Evolutionary conservation across 1,140 invertebrate genomes (phyloP), one percentile per base, ranked within the genome.

Genomic region (Wasmannia auropunctata): DNA sequence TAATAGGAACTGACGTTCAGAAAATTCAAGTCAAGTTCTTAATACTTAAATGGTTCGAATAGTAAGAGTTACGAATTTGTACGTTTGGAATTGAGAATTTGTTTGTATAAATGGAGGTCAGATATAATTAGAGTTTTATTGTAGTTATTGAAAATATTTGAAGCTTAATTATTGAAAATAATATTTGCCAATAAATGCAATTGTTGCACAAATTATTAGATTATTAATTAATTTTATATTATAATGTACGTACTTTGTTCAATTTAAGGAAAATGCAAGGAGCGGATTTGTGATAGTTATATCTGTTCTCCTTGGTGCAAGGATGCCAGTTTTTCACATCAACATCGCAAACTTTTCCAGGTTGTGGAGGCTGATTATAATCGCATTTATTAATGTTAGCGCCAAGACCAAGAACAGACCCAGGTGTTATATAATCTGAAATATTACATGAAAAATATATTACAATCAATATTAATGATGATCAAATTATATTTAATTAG

Each of bases 181-280:
- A 76, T 60, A 28, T 40, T 10, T 49, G 3, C 14, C n/a, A 46
- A 69, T 22, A 65, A 46, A 46, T 31, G 28, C 69, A n/a, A 2
- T n/a, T 49, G 5, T 14, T 25, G 72, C 51, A 72, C 25, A 25
- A 37, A 11, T 56, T 22, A 75, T 11, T 10, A 14, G 22, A 67
- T 70, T n/a, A n/a, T n/a, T n/a, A n/a, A n/a, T n/a, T 84, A 56
- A 69, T 34, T 62, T 7, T 34, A n/a, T 4, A 19, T 86, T 67
- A 46, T 22, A 16, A 56, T 74, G 19, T 10, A 86, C 74, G 90
- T 91, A 97, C 97, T 96, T 97, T 98, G 91, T 98, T 98, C 58
- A 98, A 95, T 93, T 98, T 98, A 80, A 98, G 96, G 94, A 98
- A 97, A 92, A 98, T 96, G 92, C 98, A 98, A 16, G 98, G 98